Evolutionary conservation across 2,888 invertebrate genomes (phyloP).

Genomic region (Ptychoptera albimana): DNA sequence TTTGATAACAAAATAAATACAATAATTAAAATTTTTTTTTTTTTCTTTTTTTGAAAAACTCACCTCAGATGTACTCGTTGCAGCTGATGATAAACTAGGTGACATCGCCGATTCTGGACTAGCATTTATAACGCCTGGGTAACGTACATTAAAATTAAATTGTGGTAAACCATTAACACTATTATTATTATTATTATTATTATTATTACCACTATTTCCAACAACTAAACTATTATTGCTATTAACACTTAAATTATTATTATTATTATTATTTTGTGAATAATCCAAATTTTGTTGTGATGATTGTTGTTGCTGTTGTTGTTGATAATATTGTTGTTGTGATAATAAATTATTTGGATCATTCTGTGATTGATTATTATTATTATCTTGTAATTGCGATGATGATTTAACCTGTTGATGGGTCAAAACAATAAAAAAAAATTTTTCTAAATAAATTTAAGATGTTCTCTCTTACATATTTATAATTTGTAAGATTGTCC

Average conservation of each 20-base stretch:
- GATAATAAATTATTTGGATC: slow-evolving; percentile 1
- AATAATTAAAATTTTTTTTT: too few species aligned
- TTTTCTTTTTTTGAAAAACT: too few species aligned
- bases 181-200: slow-evolving; percentile 2
- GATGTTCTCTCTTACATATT: slow-evolving; percentile 1
- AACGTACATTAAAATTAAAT: slow-evolving; percentile 28
- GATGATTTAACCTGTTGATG: too few species aligned
- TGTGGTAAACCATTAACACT: slow-evolving; percentile 5
- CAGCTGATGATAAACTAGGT: slow-evolving; percentile 58
- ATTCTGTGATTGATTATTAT: slow-evolving; percentile 1
- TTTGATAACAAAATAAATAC: too few species aligned
- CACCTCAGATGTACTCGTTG: slow-evolving; percentile 70
- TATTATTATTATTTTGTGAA: not conserved
- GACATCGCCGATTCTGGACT: slow-evolving; percentile 41
- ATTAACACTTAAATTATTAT: not conserved
- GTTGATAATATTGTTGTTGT: slow-evolving; percentile 1
- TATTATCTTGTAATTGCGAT: too few species aligned
- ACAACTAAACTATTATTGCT: slow-evolving; percentile 1
- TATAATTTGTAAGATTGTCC: slow-evolving; percentile 1
- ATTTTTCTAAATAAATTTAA: too few species aligned
- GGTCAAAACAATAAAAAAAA: too few species aligned
- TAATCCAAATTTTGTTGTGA: slow-evolving; percentile 3
- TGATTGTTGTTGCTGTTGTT: slow-evolving; percentile 2
- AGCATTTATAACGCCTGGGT: slow-evolving; percentile 31
- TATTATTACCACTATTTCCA: slow-evolving; percentile 4